Evolutionary conservation across 2,888 invertebrate genomes (phyloP).

Genomic region (Iselma pallidipennis): DNA sequence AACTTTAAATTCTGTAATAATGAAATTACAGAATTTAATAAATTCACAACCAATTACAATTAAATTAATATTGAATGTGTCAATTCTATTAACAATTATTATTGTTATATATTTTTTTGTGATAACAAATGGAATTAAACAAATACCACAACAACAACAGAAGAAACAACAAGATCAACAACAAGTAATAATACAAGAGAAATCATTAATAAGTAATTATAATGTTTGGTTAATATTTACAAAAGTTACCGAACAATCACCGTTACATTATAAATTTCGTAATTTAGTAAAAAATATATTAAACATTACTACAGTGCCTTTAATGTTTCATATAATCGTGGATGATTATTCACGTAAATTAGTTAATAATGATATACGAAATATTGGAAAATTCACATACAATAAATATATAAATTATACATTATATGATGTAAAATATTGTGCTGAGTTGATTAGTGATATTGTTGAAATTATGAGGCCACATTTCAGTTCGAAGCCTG

Average conservation of each 20-base stretch:
- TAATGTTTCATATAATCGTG: constrained; percentile 66
- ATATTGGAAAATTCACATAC: constrained; percentile 32
- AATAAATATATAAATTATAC: constrained; percentile 55
- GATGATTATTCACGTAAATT: constrained; percentile 62
- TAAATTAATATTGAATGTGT: background rate
- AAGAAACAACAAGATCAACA: background rate
- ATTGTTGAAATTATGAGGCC: constrained; percentile 70
- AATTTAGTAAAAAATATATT: constrained; percentile 59
- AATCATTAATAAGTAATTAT: constrained; percentile 39
- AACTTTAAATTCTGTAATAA: background rate
- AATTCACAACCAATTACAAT: background rate
- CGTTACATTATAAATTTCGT: constrained; percentile 59
- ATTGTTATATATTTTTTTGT: background rate
- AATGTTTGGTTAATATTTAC: constrained; percentile 65
- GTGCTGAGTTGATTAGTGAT: constrained; percentile 63
- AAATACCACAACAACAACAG: background rate
- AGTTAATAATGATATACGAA: constrained; percentile 56
- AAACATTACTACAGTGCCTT: constrained; percentile 56
- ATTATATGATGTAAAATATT: constrained; percentile 66
- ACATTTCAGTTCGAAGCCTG: constrained; percentile 71
- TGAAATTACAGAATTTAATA: background rate
- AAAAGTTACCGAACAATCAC: constrained; percentile 59
- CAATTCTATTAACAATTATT: background rate
- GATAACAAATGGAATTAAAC: background rate
- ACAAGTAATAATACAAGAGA: background rate